Conservation (phyloP, 2,797 vertebrate species). For the Lacerta agilis region DNA sequence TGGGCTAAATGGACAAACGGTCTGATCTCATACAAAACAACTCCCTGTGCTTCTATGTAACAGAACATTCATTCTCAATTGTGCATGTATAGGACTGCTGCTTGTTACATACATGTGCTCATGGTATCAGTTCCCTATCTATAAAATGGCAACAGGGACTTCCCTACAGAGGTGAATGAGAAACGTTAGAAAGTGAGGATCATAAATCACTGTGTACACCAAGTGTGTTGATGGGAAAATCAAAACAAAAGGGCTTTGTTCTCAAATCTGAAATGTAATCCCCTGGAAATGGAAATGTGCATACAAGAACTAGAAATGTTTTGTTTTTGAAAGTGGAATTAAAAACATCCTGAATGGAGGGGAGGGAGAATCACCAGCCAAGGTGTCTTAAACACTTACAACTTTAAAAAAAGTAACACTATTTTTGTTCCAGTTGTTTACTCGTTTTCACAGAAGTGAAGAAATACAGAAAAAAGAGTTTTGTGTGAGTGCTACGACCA, state of each 20-base stretch:
- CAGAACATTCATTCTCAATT: no score
- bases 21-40: background rate
- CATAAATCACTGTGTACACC: background rate
- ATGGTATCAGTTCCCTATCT: background rate
- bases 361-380: no score
- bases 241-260: background rate
- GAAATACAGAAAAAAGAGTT: background rate
- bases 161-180: background rate
- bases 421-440: background rate
- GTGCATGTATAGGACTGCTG: background rate
- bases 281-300: background rate
- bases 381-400: background rate
- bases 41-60: background rate
- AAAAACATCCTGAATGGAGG: background rate
- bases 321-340: background rate
- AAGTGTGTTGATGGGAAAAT: no score
- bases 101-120: background rate
- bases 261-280: background rate
- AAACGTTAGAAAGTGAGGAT: background rate
- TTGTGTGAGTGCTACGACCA: background rate
- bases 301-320: background rate
- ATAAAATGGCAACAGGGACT: background rate
- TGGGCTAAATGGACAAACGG: background rate
- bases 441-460: background rate
- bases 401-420: background rate